Conservation (phyloP, 2,888 invertebrate genomes). For the Terebella lapidaria region DNA sequence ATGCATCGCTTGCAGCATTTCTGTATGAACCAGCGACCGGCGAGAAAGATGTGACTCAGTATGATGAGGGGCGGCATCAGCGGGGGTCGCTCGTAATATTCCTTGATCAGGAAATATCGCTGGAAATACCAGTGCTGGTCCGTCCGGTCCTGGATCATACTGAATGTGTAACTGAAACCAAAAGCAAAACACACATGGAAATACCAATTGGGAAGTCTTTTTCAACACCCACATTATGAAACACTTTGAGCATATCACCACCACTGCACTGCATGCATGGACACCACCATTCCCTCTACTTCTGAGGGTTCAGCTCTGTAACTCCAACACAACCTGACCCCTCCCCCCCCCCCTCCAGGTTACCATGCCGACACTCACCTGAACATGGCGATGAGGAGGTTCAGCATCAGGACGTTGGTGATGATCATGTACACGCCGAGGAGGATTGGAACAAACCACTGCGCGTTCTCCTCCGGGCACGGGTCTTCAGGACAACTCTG, state of each 20-base stretch:
- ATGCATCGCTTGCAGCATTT: not conserved
- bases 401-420: slow-evolving; percentile 50
- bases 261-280: too few relatives aligned
- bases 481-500: not conserved
- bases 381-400: slow-evolving; percentile 54
- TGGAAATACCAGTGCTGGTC: slow-evolving; percentile 50
- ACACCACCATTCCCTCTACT: too few relatives aligned
- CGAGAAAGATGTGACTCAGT: slow-evolving; percentile 34
- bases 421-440: slow-evolving; percentile 49
- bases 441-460: slow-evolving; percentile 39
- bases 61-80: slow-evolving; percentile 48
- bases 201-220: too few relatives aligned
- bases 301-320: too few relatives aligned
- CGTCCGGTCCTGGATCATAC: slow-evolving; percentile 43
- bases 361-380: too few relatives aligned
- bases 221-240: too few relatives aligned
- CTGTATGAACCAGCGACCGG: not conserved
- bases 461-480: slow-evolving; percentile 4
- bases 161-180: slow-evolving; percentile 45
- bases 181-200: too few relatives aligned
- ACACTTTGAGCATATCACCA: too few relatives aligned
- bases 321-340: too few relatives aligned
- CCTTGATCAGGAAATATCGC: slow-evolving; percentile 46
- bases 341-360: too few relatives aligned
- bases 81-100: slow-evolving; percentile 45